phyloP scores from a whole-genome alignment of 2,888 invertebrate genomes.

The Tenthredo livida region DNA sequence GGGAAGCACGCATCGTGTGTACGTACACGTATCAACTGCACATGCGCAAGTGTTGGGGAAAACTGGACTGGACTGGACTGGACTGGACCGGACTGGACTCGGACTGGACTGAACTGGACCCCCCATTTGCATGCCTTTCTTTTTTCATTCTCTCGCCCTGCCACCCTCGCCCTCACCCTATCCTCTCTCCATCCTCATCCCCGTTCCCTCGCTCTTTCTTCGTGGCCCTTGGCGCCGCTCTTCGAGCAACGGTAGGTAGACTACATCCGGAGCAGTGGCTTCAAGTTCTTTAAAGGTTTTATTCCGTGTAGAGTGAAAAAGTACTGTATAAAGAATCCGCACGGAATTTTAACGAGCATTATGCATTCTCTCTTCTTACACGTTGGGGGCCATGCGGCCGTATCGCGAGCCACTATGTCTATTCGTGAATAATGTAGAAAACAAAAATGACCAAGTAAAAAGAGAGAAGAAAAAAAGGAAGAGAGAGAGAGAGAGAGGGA shows the following conservation, averaged over 20 bases:
- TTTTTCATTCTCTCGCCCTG: slow-evolving; percentile 58
- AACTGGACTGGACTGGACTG: slow-evolving; percentile 66
- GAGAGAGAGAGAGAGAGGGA: neutral
- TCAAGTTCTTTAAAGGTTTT: slow-evolving; percentile 11
- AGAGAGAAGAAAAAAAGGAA: neutral
- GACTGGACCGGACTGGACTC: slow-evolving; percentile 63
- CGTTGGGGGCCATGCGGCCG: neutral
- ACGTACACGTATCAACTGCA: neutral
- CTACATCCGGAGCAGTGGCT: slow-evolving; percentile 31
- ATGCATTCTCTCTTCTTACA: neutral
- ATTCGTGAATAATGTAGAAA: neutral
- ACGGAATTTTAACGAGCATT: slow-evolving; percentile 8
- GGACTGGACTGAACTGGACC: slow-evolving; percentile 64
- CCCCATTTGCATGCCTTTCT: slow-evolving; percentile 69
- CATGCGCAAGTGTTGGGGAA: slow-evolving; percentile 57
- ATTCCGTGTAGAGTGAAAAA: slow-evolving; percentile 1
- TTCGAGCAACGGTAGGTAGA: slow-evolving; percentile 21
- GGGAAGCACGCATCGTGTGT: slow-evolving; percentile 37
- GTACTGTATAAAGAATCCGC: neutral
- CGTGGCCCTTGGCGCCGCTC: slow-evolving; percentile 41
- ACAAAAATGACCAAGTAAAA: neutral
- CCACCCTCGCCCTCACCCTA: slow-evolving; percentile 56
- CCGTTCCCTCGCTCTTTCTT: neutral
- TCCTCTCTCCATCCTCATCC: neutral
- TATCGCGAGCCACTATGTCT: neutral